Percentiles rank a stretch among this genome's conserved stretches.
Conservation (phyloP, 2,797 vertebrate species). For the Fringilla coelebs region DNA sequence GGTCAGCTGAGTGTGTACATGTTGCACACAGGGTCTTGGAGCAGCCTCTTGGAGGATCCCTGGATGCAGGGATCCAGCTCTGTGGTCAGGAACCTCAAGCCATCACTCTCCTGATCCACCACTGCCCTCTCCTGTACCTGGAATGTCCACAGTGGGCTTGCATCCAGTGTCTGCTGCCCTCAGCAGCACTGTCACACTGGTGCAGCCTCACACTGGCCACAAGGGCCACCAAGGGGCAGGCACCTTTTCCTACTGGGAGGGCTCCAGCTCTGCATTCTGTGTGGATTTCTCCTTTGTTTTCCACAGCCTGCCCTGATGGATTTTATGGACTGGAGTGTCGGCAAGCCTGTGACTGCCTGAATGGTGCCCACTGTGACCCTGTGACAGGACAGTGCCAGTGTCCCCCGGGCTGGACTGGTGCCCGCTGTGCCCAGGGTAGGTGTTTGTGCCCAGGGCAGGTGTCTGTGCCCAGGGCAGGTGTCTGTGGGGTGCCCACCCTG, state of each 20-base stretch:
- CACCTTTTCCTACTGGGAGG: background rate
- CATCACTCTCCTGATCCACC: background rate
- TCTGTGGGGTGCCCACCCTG: background rate
- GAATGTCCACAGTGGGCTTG: accelerated
- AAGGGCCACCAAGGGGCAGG: background rate
- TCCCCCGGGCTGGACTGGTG: conserved; percentile 81
- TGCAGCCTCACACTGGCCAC: accelerated
- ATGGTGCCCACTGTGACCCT: conserved; percentile 81
- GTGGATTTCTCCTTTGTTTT: background rate
- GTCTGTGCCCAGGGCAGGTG: conserved; percentile 56
- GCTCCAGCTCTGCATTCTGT: background rate
- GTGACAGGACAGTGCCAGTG: conserved; percentile 81
- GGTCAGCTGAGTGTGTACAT: accelerated
- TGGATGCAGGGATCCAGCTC: background rate
- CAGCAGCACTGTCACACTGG: accelerated
- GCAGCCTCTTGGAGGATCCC: background rate
- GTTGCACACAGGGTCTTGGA: background rate
- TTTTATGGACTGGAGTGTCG: conserved; percentile 89
- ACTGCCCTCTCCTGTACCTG: background rate
- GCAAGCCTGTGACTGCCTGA: conserved; percentile 81
- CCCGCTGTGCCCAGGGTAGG: conserved; percentile 83
- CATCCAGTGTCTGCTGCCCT: accelerated
- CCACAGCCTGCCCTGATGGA: conserved; percentile 88
- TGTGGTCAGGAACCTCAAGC: background rate
- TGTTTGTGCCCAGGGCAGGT: background rate